A percentile compares a stretch with the other conserved stretches of the same genome.
These are phyloP conservation scores for Morone chrysops DNA, from an alignment of 2,113 vertebrate genomes.

Conservation along the genomic window DNA sequence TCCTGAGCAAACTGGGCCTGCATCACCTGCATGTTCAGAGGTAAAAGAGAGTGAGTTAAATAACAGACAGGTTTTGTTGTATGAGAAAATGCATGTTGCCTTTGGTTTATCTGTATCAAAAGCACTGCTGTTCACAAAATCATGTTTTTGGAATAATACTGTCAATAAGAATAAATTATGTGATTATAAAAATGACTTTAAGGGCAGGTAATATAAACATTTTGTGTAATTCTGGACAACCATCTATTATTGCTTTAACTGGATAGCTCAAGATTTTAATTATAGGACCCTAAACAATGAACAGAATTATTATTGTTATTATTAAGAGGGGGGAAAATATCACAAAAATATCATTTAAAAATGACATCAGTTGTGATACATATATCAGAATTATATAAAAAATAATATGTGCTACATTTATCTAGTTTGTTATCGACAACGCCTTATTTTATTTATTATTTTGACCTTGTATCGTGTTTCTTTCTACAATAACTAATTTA, in stretches of 20 bases:
- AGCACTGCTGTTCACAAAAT: too few relatives aligned
- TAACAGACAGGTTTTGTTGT: background rate
- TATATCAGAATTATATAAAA: background rate
- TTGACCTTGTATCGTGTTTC: background rate
- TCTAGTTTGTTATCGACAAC: background rate
- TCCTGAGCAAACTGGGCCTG: constrained; percentile 99
- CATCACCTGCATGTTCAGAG: constrained; percentile 90
- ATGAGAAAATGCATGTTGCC: background rate
- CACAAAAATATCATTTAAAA: background rate
- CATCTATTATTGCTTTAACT: background rate
- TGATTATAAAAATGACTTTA: background rate
- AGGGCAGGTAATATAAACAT: background rate
- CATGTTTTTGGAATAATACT: too few relatives aligned
- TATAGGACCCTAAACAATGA: background rate
- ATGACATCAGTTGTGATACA: background rate
- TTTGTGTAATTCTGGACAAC: background rate
- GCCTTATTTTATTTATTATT: background rate
- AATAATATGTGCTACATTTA: background rate
- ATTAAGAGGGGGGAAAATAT: background rate
- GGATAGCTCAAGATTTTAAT: background rate
- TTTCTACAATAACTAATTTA: background rate
- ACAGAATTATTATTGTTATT: background rate
- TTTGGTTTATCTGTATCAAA: too few relatives aligned
- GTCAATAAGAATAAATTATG: too few relatives aligned
- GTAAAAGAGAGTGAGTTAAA: background rate